A percentile compares a stretch with the other conserved stretches of the same genome.
Conservation (phyloP, 2,888 invertebrate genomes). For the Folsomia candida region DNA sequence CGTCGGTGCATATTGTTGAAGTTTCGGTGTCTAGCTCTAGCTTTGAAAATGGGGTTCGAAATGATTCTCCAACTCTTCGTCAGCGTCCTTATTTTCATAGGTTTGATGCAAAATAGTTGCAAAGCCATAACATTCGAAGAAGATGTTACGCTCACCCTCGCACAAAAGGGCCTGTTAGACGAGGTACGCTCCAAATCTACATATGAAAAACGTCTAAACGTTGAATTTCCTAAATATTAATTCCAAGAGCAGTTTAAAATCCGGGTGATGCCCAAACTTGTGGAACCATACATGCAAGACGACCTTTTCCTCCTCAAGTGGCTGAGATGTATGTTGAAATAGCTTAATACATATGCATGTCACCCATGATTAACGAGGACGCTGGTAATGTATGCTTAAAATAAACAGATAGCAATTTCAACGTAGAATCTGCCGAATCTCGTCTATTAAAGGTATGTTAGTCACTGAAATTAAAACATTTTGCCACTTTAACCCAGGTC, state of each 20-base stretch:
- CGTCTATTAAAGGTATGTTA: not conserved
- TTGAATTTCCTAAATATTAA: not conserved
- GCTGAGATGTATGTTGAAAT: not conserved
- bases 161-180: not conserved
- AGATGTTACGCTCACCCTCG: not conserved
- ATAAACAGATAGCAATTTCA: slow-evolving; percentile 1
- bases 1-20: too few species aligned
- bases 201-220: too few species aligned
- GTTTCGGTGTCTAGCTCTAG: too few species aligned
- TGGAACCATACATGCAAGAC: not conserved
- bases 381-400: too few species aligned
- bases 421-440: not conserved
- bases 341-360: not conserved
- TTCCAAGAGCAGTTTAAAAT: slow-evolving; percentile 1
- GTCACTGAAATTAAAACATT: not conserved
- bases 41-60: too few species aligned
- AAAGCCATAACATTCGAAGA: not conserved
- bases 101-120: not conserved
- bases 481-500: not conserved
- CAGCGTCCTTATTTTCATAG: too few species aligned
- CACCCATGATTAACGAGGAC: too few species aligned
- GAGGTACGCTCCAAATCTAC: too few species aligned
- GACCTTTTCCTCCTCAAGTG: not conserved
- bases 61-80: too few species aligned
- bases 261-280: not conserved